A percentile compares a stretch with the other conserved stretches of the same genome.
These are phyloP conservation scores for Pogonophryne albipinna DNA, from an alignment of 2,797 vertebrate genomes.

Conservation along the genomic window DNA sequence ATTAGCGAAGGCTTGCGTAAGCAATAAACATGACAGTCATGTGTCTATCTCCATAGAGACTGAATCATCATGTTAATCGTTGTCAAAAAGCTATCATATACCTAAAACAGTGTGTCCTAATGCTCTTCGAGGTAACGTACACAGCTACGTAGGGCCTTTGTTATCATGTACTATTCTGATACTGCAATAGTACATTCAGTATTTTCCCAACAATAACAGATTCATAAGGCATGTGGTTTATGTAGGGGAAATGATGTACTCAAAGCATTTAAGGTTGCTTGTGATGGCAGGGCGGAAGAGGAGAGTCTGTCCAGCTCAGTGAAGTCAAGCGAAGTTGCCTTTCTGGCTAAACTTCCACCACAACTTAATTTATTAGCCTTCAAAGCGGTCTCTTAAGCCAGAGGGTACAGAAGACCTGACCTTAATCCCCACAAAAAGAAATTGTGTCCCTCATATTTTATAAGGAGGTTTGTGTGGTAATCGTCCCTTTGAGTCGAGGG, in stretches of 20 bases:
- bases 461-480: neutral
- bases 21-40: no score
- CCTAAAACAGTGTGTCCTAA: no score
- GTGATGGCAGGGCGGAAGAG: neutral
- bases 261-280: neutral
- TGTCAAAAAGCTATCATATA: no score
- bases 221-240: no score
- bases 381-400: slow-evolving; percentile 22
- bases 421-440: slow-evolving; percentile 35
- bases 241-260: neutral
- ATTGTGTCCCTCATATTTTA: slow-evolving; percentile 32
- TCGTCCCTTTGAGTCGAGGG: slow-evolving; percentile 20
- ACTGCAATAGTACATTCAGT: no score
- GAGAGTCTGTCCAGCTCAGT: neutral
- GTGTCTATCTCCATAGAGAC: no score
- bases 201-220: no score
- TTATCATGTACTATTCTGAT: no score
- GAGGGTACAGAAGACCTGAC: slow-evolving; percentile 24
- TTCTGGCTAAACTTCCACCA: slow-evolving; percentile 25
- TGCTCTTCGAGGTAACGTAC: no score
- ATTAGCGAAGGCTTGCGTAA: no score
- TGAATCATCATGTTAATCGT: no score
- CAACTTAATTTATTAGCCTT: slow-evolving; percentile 28
- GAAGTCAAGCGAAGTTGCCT: neutral
- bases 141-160: no score